Base-by-base conservation (phyloP, 2,888 invertebrate species). In the Ligdia adustata region DNA sequence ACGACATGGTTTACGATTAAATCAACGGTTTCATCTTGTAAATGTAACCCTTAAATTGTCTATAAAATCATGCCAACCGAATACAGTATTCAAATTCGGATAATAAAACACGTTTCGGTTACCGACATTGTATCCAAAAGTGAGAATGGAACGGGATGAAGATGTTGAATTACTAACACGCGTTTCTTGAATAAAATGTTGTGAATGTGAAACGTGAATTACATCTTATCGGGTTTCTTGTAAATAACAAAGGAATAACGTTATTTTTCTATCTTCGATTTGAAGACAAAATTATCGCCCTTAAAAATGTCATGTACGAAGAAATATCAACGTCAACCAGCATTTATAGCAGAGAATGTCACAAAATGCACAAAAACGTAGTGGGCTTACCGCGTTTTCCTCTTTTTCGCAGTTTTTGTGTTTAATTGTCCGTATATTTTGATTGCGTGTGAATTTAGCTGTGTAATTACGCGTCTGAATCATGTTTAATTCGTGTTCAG, bases 11-110 rank as follows among this genome's bases (percentile, higher is more conserved):
- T 86, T 86, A 85, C 77, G 83, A 78, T 73, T 74, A 80, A 84
- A 84, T 83, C 84, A 83, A 82, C 80, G 76, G 79, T 77, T 78
- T 77, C 78, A 72, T 78, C 79, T 80, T 76, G 78, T 82, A 78
- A 81, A 80, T 75, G 76, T 75, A 75, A 75, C 80, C 80, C 79
- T 77, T 78, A 77, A 79, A 75, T 75, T 69, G 75, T 66, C 75
- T 62, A 77, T 82, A 79, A 79, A 83, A 82, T 82, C 79, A 75
- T 78, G 74, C 70, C 70, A 77, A 78, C 42, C 65, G 67, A 66
- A 68, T 66, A 64, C 57, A 43, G 67, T 72, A 78, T 75, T 76
- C 72, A 66, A 71, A 75, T 65, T 68, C 52, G 37, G 53, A 61
- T 63, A 69, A 71, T 77, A 76, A 74, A 75, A 76, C 50, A 57